Conservation (phyloP, 2,797 vertebrate species). For the Neosalanx taihuensis region DNA sequence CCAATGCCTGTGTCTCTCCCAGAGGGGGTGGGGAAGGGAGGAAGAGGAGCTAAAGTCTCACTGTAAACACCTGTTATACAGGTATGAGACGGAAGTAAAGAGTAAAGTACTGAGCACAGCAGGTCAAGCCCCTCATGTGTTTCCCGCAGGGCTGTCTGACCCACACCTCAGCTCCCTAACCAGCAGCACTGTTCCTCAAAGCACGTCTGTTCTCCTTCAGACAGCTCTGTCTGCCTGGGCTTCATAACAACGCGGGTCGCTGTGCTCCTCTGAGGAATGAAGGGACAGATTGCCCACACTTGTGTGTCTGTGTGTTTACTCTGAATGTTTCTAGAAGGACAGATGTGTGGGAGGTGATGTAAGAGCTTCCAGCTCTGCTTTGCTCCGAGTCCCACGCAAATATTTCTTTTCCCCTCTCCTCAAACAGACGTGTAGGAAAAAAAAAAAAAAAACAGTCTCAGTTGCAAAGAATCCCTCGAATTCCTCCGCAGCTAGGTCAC, state of each 20-base stretch:
- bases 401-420: constrained; percentile 26
- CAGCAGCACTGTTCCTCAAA: neutral
- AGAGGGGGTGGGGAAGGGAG: neutral
- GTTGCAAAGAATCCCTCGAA: neutral
- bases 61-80: neutral
- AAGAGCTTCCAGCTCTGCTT: constrained; percentile 53
- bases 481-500: neutral
- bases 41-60: neutral
- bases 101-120: neutral
- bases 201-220: neutral
- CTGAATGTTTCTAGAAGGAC: constrained; percentile 51
- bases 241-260: neutral
- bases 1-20: neutral
- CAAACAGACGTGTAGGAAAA: neutral
- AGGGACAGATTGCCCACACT: neutral
- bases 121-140: no score
- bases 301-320: constrained; percentile 12
- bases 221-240: neutral
- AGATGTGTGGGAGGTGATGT: constrained; percentile 74
- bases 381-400: constrained; percentile 10
- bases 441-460: neutral
- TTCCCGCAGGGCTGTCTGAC: no score
- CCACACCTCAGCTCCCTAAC: neutral
- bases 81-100: constrained; percentile 32
- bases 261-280: neutral